A percentile compares a stretch with the other conserved stretches of the same genome.
phyloP scores from a whole-genome alignment of 2,888 invertebrate species.

The Leuctra nigra region DNA sequence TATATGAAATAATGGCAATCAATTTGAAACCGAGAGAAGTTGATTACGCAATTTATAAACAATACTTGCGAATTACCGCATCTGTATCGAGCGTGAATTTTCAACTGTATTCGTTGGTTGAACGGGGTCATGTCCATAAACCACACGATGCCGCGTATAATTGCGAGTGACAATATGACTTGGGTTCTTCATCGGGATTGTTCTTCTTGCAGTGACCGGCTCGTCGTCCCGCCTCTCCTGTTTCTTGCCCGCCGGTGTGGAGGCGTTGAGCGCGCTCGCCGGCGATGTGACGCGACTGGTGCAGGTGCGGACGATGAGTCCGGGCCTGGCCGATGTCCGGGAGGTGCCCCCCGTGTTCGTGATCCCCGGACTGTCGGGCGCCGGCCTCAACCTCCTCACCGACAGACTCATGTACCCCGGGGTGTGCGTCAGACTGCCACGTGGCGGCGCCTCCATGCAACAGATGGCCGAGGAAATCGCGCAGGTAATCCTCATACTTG shows the following conservation, averaged over 20 bases:
- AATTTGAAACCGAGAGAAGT: too few species aligned
- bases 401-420: conserved; percentile 15
- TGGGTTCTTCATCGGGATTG: too few species aligned
- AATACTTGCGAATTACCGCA: too few species aligned
- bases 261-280: conserved; percentile 21
- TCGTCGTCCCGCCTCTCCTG: neutral
- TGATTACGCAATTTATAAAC: too few species aligned
- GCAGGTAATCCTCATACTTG: conserved; percentile 1
- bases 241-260: conserved; percentile 3
- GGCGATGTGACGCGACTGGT: conserved; percentile 18
- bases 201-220: conserved; percentile 7
- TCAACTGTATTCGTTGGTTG: too few species aligned
- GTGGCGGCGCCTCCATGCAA: neutral
- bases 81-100: too few species aligned
- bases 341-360: conserved; percentile 22
- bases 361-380: conserved; percentile 12
- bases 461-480: conserved; percentile 4
- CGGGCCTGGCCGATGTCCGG: conserved; percentile 36
- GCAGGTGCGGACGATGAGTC: conserved; percentile 34
- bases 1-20: too few species aligned
- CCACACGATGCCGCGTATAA: too few species aligned
- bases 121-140: too few species aligned
- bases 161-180: too few species aligned
- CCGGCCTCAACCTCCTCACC: neutral
- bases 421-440: conserved; percentile 4